Base-by-base conservation (phyloP, 2,888 invertebrate species). In the Polyommatus iphigenia region DNA sequence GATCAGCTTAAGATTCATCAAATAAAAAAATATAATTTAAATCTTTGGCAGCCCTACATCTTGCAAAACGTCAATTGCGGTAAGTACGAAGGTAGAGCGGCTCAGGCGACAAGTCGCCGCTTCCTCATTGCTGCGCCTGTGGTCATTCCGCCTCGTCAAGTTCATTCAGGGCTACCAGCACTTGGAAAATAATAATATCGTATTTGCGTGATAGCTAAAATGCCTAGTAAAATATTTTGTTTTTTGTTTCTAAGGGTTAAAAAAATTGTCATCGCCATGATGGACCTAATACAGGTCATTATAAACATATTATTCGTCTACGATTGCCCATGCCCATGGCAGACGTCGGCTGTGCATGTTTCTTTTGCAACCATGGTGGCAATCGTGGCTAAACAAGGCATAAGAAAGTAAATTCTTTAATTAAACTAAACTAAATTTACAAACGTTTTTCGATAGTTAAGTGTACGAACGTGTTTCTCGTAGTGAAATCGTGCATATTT, bases 91-190 rank as follows among this genome's bases (percentile, higher is more conserved):
- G 18, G 72, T n/a, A 72, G 54, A 24, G 50, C 87, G 89, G 50
- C 13, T 50, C 54, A 41, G 72, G 87, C 89, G 89, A 89, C 89
- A 87, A 85, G 83, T 86, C 85, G 83, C 84, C 87, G 87, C 90
- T 90, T 90, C 90, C 90, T 90, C 86, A 89, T 90, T 88, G 89
- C 85, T 84, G 78, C 81, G 83, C 84, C 82, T 83, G 85, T 87
- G 87, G 88, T 86, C 86, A 86, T 85, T 85, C 84, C 84, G 83
- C 84, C 82, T 81, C 83, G 84, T 86, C 86, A 84, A 83, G 83
- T 83, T 84, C 82, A 81, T 82, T 83, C 82, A 85, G 84, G 83
- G 82, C 81, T 85, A 83, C 79, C 77, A 50, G 3, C 4, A 20
- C 20, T 24, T 10, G n/a, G 5, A 24, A 24, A 67, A 24, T 59